Percentiles rank a stretch among this genome's conserved stretches.
Conservation (phyloP, 2,797 vertebrate species). For the Leptoclinus maculatus region DNA sequence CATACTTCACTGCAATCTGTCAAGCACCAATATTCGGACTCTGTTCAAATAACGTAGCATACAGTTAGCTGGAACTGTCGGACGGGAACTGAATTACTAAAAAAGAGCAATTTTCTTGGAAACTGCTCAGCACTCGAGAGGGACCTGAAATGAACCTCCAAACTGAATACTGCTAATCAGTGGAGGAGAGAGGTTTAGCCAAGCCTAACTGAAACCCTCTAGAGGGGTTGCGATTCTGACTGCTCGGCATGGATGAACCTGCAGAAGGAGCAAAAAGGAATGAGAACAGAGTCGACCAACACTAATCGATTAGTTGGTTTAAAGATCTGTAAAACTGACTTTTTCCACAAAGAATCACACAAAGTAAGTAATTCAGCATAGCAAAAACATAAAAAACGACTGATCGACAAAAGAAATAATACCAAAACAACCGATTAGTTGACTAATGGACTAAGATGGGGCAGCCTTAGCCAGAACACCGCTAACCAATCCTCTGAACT, state of each 20-base stretch:
- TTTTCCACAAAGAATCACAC: neutral
- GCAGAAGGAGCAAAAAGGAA: neutral
- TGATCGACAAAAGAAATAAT: too few relatives aligned
- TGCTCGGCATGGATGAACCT: neutral
- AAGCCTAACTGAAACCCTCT: neutral
- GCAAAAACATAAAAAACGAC: neutral
- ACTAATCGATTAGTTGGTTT: neutral
- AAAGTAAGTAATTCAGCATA: neutral
- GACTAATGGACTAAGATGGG: neutral
- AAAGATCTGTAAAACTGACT: neutral
- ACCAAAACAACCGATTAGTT: too few relatives aligned
- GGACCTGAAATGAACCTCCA: neutral
- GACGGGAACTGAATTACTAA: neutral
- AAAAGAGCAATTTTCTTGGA: neutral
- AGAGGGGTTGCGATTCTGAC: neutral
- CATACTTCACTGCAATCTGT: neutral
- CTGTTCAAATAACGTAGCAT: neutral
- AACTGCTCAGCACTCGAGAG: neutral
- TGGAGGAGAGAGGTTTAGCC: neutral
- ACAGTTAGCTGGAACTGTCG: conserved; percentile 2
- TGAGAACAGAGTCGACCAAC: too few relatives aligned
- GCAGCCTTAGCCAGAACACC: neutral
- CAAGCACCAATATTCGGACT: neutral
- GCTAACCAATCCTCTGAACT: neutral
- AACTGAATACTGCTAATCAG: neutral